Evolutionary conservation across 2,888 invertebrate species (phyloP).

Genomic region (Ligdia adustata): DNA sequence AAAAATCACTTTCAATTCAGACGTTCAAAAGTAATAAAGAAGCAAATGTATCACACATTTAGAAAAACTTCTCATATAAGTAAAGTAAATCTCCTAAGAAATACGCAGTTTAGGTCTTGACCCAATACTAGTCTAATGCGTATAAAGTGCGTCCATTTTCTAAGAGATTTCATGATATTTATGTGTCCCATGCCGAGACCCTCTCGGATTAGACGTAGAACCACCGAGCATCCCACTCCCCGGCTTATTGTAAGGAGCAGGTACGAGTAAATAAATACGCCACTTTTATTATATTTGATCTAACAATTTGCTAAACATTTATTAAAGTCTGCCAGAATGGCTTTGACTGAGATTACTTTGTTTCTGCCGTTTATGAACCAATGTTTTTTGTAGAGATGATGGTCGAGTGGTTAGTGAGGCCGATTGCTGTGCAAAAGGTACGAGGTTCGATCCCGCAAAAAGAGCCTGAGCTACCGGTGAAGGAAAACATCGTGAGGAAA

Average conservation of each 20-base stretch:
- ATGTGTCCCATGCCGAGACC: conserved; percentile 10
- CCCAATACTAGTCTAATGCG: conserved; percentile 7
- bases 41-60: background rate
- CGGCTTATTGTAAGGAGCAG: background rate
- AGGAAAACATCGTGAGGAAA: too few species aligned
- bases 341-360: background rate
- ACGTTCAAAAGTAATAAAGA: background rate
- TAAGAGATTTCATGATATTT: conserved; percentile 13
- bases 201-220: conserved; percentile 5
- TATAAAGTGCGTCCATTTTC: conserved; percentile 10
- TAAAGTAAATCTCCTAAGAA: conserved; percentile 5
- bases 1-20: too few species aligned
- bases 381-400: too few species aligned
- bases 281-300: background rate
- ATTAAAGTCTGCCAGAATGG: background rate
- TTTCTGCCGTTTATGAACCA: too few species aligned
- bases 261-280: conserved; percentile 6
- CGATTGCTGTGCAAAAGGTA: too few species aligned
- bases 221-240: background rate
- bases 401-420: too few species aligned
- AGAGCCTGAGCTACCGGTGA: too few species aligned
- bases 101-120: conserved; percentile 6
- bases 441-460: too few species aligned
- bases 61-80: conserved; percentile 6
- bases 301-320: conserved; percentile 1